Percentiles rank a stretch among this genome's conserved stretches.
Evolutionary conservation across 2,113 vertebrate species (phyloP).

Genomic region (Aegithalos caudatus): DNA sequence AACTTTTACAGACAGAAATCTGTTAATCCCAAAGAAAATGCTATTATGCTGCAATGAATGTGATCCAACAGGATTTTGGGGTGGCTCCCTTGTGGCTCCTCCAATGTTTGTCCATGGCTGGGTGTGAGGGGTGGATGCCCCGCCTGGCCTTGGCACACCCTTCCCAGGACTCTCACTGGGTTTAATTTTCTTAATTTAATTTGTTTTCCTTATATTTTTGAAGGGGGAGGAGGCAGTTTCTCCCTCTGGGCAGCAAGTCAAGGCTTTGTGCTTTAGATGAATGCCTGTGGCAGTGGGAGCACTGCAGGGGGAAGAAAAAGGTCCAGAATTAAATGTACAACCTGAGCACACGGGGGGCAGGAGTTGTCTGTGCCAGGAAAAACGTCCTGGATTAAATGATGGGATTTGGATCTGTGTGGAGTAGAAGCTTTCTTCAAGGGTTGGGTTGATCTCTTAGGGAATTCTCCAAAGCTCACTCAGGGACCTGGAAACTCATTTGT

Average conservation of each 20-base stretch:
- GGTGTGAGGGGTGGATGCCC: not conserved
- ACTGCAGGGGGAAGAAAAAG: not conserved
- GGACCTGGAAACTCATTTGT: not conserved
- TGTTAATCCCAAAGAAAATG: not conserved
- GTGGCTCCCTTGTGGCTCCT: not conserved
- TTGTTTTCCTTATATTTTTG: not conserved
- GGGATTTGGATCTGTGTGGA: not conserved
- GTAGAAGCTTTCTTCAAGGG: not conserved
- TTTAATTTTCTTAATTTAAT: not conserved
- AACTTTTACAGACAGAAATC: not conserved
- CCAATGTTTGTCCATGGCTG: not conserved
- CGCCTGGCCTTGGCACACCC: not conserved
- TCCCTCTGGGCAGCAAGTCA: not conserved
- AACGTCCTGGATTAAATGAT: accelerated
- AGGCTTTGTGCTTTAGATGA: not conserved
- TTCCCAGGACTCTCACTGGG: not conserved
- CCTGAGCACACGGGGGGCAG: accelerated
- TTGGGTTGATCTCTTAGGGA: not conserved
- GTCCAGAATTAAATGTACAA: not conserved
- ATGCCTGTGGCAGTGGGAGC: not conserved
- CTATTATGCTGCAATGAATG: not conserved
- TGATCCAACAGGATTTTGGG: not conserved
- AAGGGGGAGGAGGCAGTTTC: not conserved
- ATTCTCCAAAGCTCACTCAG: not conserved
- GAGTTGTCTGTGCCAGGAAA: not conserved